A percentile compares a stretch with the other conserved stretches of the same genome.
Conservation (phyloP, 1,140 invertebrate species). For the Ceratosolen fusciceps region DNA sequence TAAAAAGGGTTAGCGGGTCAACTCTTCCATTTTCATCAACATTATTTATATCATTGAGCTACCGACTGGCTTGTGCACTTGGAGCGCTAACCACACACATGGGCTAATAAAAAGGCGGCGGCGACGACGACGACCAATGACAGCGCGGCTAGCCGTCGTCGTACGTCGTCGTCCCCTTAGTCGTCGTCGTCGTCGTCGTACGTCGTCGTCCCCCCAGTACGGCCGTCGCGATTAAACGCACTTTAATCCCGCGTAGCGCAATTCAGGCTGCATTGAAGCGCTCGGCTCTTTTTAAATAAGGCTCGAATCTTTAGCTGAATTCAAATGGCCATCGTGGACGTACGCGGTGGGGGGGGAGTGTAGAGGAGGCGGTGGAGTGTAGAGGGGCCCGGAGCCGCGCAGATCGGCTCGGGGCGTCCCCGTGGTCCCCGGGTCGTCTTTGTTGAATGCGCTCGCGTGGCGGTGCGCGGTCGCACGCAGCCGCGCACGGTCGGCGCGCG, state of each 20-base stretch:
- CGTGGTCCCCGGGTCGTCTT: too few relatives aligned
- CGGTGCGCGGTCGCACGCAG: neutral
- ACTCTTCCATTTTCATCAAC: conserved; percentile 31
- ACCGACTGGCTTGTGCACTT: neutral
- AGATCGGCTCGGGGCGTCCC: too few relatives aligned
- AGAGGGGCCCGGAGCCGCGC: too few relatives aligned
- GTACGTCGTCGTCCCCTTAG: too few relatives aligned
- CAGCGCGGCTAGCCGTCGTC: too few relatives aligned
- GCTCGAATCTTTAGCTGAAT: neutral
- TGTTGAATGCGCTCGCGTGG: neutral
- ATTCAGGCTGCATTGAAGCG: neutral
- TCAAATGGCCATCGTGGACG: too few relatives aligned
- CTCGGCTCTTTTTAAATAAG: conserved; percentile 1
- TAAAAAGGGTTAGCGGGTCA: conserved; percentile 43
- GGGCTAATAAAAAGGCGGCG: conserved; percentile 24
- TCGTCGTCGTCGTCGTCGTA: too few relatives aligned
- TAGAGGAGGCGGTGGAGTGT: too few relatives aligned
- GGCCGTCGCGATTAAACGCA: neutral
- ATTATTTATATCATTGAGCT: conserved; percentile 29
- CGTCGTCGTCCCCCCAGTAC: too few relatives aligned
- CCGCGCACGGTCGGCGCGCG: neutral
- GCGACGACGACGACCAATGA: too few relatives aligned
- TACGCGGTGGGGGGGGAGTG: too few relatives aligned
- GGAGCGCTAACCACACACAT: conserved; percentile 20
- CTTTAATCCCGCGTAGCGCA: neutral